A percentile compares a stretch with the other conserved stretches of the same genome.
phyloP scores from a whole-genome alignment of 2,113 vertebrate genomes.

The Bothrops jararaca region DNA sequence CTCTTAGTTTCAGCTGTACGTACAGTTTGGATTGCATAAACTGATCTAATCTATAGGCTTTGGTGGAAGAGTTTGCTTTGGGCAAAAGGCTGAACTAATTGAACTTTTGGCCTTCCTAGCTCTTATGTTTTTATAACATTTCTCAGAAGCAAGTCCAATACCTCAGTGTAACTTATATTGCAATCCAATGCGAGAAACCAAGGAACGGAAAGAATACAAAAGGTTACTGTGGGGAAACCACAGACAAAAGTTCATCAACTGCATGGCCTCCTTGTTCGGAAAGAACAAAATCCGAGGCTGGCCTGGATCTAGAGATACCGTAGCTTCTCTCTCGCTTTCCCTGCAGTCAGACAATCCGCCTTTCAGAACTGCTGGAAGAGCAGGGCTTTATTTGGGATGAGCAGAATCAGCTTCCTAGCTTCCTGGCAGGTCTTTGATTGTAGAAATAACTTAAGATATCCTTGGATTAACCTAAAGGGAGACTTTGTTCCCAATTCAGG shows the following conservation, averaged over 20 bases:
- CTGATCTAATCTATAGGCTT: not conserved
- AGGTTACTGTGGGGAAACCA: not conserved
- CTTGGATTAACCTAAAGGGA: not conserved
- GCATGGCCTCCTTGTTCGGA: not conserved
- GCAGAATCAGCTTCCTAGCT: not conserved
- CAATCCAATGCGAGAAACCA: not conserved
- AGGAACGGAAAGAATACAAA: not conserved
- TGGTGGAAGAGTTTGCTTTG: not conserved
- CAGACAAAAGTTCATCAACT: not conserved
- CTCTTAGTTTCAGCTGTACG: not conserved
- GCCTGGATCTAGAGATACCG: not conserved
- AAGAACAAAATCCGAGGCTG: not conserved
- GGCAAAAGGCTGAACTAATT: not conserved
- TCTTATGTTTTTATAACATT: not conserved
- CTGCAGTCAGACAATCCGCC: not conserved
- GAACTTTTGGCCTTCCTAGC: not conserved
- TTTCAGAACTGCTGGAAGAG: not conserved
- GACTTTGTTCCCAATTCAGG: too few relatives aligned
- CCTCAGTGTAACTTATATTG: not conserved
- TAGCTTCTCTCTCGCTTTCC: not conserved
- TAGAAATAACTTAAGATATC: not conserved
- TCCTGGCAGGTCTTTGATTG: not conserved
- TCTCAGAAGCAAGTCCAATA: not conserved
- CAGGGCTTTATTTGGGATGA: not conserved
- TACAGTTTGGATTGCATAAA: not conserved